Base-by-base conservation (phyloP, 1,140 invertebrate genomes). In the Cheumatopsyche charites region DNA sequence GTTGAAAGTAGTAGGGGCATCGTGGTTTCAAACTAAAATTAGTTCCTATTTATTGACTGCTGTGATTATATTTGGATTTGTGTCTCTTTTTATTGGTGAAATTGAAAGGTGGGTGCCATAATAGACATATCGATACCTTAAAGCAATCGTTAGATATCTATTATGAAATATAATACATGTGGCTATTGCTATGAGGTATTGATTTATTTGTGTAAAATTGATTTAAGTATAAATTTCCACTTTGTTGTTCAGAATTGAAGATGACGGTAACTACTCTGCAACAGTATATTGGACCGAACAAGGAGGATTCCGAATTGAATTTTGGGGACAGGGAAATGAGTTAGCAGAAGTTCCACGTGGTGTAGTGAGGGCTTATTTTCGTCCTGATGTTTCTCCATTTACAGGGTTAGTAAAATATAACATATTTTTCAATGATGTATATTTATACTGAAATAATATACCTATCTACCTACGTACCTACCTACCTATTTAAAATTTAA, bases 1-100 rank as follows among this genome's bases (percentile, higher is more conserved):
- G 86, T 82, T 91, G 79, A 92, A 92, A 86, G 90, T 91, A 67
- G 89, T 92, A 62, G 90, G 90, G 76, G 90, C 90, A 79, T 91
- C 90, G 67, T 91, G 90, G 90, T 84, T 89, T 72, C 90, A 91
- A 80, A 91, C 90, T 26, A 88, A 90, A 79, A 87, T 91, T 76
- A 89, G 88, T 74, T 89, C 89, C 15, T 90, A 90, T 77, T 87
- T 91, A 71, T 83, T 92, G 26, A 85, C 87, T 26, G 84, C 88
- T 75, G 86, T 90, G 73, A 88, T 86, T 63, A 78, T 90, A 25
- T 80, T 92, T 23, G 89, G 89, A 45, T 87, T 91, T 45, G 83
- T 90, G 67, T 87, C 88, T 23, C 86, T 91, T 63, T 88, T 90
- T 62, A 81, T 90, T 47, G 87, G 88, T 74, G 88, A 89, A 77